These are phyloP conservation scores for Macrobrachium rosenbergii DNA, from an alignment of 1,140 invertebrate species.

Conservation along the genomic window DNA sequence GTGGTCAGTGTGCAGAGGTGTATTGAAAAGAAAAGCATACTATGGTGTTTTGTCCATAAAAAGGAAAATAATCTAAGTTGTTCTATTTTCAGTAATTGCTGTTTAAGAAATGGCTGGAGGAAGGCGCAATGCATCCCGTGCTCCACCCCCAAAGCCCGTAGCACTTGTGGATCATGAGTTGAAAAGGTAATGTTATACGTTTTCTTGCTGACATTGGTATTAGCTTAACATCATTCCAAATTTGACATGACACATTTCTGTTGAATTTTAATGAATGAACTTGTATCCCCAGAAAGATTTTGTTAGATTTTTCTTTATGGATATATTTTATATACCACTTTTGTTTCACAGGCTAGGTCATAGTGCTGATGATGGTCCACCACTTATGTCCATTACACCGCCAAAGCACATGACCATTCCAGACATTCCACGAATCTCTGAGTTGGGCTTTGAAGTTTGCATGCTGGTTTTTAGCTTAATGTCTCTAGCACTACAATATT, in stretches of 20 bases:
- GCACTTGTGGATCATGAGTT: slow-evolving; percentile 53
- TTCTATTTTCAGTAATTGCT: too few species aligned
- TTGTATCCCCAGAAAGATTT: too few species aligned
- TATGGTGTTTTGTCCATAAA: too few species aligned
- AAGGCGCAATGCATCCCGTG: slow-evolving; percentile 47
- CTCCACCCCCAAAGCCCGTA: slow-evolving; percentile 50
- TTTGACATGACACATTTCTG: too few species aligned
- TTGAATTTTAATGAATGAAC: too few species aligned
- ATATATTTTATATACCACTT: background rate
- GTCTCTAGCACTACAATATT: slow-evolving; percentile 86
- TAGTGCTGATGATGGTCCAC: slow-evolving; percentile 47
- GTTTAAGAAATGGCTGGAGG: slow-evolving; percentile 38
- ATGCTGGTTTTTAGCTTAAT: slow-evolving; percentile 82
- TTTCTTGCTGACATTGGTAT: background rate
- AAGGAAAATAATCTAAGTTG: too few species aligned
- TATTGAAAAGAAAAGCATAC: too few species aligned
- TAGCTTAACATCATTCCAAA: too few species aligned
- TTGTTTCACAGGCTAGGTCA: slow-evolving; percentile 35
- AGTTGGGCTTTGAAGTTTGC: slow-evolving; percentile 86
- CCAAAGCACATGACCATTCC: slow-evolving; percentile 85
- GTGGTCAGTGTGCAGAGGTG: too few species aligned
- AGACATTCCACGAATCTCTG: slow-evolving; percentile 84
- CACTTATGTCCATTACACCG: slow-evolving; percentile 55
- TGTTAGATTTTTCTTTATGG: too few species aligned
- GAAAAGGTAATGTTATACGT: slow-evolving; percentile 34